Evolutionary conservation across 1,140 invertebrate species (phyloP).

Genomic region (Aphidius ervi): DNA sequence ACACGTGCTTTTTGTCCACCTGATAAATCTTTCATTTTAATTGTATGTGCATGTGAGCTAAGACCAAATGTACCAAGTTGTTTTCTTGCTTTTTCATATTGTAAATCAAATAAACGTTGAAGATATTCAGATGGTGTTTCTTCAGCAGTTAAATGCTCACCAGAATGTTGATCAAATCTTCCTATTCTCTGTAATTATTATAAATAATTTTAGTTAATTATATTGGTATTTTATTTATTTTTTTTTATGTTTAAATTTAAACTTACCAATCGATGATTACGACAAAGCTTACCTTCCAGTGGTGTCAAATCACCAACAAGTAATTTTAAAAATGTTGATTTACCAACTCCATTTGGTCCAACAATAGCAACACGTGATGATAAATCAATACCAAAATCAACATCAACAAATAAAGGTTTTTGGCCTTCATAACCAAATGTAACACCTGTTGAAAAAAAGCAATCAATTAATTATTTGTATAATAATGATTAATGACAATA

Average conservation of each 20-base stretch:
- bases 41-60: slow-evolving; percentile 91
- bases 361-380: slow-evolving; percentile 84
- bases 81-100: slow-evolving; percentile 92
- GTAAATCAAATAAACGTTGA: slow-evolving; percentile 88
- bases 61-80: slow-evolving; percentile 94
- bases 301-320: slow-evolving; percentile 80
- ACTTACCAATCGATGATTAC: slow-evolving; percentile 82
- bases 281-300: slow-evolving; percentile 74
- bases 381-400: slow-evolving; percentile 95
- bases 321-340: slow-evolving; percentile 95
- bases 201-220: slow-evolving; percentile 8
- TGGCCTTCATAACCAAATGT: slow-evolving; percentile 78
- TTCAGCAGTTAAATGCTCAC: slow-evolving; percentile 94
- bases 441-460: slow-evolving; percentile 61
- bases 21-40: slow-evolving; percentile 95
- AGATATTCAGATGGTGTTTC: slow-evolving; percentile 94
- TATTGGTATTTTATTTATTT: neutral
- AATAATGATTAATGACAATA: slow-evolving; percentile 30
- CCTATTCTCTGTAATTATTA: slow-evolving; percentile 74
- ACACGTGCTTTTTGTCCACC: slow-evolving; percentile 97
- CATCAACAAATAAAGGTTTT: slow-evolving; percentile 75
- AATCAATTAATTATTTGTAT: slow-evolving; percentile 2
- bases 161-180: slow-evolving; percentile 97
- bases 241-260: slow-evolving; percentile 30
- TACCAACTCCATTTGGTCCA: slow-evolving; percentile 90